These are phyloP conservation scores for Hypocryptadius cinnamomeus DNA, from an alignment of 2,113 vertebrate genomes.

Conservation along the genomic window DNA sequence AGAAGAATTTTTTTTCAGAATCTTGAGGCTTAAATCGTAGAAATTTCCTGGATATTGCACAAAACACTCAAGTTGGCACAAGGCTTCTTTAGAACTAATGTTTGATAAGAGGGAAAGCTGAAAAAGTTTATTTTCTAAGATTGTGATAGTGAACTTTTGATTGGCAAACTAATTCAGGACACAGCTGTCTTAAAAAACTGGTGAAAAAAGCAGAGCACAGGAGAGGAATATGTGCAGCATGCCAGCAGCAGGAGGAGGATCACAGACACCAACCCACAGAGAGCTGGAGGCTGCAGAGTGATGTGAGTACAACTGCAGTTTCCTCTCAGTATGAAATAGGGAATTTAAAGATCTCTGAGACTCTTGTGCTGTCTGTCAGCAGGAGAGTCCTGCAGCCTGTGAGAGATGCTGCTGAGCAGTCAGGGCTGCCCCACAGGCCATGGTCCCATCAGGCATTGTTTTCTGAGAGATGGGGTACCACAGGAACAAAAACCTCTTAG, in stretches of 20 bases:
- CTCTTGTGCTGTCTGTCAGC: neutral
- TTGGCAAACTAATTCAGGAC: neutral
- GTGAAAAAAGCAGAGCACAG: neutral
- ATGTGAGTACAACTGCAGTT: neutral
- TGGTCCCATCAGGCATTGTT: fast-evolving
- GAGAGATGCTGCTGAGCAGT: neutral
- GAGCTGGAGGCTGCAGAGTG: neutral
- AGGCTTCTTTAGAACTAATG: neutral
- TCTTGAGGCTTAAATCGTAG: neutral
- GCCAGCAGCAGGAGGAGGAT: neutral
- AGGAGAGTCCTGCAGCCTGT: neutral
- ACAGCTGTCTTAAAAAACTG: neutral
- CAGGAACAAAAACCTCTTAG: neutral
- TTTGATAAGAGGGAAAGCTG: fast-evolving
- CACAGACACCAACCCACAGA: fast-evolving
- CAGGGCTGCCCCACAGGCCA: neutral
- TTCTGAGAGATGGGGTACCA: fast-evolving
- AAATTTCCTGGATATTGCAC: neutral
- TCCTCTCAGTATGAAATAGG: neutral
- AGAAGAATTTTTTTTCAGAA: neutral
- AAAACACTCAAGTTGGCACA: fast-evolving
- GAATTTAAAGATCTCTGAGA: neutral
- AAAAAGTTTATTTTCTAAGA: neutral
- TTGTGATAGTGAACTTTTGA: neutral
- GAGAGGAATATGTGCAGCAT: neutral